Percentiles rank a stretch among this genome's conserved stretches.
phyloP scores from a whole-genome alignment of 2,797 vertebrate species.

The Sparidentex hasta region DNA sequence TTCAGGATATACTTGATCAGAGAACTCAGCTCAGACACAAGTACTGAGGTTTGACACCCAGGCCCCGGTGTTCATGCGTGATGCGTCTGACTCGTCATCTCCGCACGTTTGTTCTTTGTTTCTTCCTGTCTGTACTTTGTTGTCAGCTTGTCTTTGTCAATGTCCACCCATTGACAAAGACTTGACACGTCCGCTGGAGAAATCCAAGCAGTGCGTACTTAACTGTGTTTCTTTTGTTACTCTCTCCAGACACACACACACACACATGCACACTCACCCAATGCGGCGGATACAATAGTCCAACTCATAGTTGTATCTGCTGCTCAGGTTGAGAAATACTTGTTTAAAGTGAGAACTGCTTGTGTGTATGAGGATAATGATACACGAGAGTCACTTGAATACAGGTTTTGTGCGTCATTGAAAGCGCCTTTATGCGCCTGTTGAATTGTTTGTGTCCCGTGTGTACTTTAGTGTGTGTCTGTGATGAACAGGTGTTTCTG shows the following conservation, averaged over 20 bases:
- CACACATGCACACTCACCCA: constrained; percentile 23
- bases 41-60: too few relatives aligned
- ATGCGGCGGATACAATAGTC: constrained; percentile 41
- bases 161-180: constrained; percentile 78
- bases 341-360: constrained; percentile 43
- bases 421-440: constrained; percentile 9
- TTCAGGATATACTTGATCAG: neutral
- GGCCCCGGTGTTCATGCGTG: neutral
- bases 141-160: constrained; percentile 45
- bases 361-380: constrained; percentile 29
- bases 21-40: too few relatives aligned
- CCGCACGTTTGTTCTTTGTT: neutral
- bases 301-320: constrained; percentile 29
- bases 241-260: constrained; percentile 42
- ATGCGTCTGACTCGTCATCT: too few relatives aligned
- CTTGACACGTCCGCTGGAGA: constrained; percentile 72
- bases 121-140: constrained; percentile 39
- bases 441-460: constrained; percentile 33
- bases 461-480: constrained; percentile 12
- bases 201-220: constrained; percentile 50
- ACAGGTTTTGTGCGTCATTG: constrained; percentile 34
- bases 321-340: constrained; percentile 44
- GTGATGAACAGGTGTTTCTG: constrained; percentile 53
- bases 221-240: constrained; percentile 43
- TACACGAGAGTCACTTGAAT: constrained; percentile 31